Evolutionary conservation across 2,888 invertebrate species (phyloP), one percentile per base, ranked within the genome.

Genomic region (Harmothoe impar): DNA sequence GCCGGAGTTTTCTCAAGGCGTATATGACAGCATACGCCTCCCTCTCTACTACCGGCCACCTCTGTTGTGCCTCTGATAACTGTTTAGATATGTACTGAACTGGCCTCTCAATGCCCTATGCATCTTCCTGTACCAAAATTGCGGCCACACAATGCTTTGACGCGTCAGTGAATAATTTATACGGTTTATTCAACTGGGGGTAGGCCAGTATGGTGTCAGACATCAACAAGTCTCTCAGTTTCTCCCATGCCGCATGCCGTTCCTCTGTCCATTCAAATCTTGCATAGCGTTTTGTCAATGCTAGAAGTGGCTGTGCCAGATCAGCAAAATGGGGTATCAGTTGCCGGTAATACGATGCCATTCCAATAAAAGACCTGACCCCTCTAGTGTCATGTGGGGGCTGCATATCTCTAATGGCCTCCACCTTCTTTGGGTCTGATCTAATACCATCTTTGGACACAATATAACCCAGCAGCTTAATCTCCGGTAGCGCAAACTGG

Each of bases 391-490:
- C n/a, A n/a, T n/a, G n/a, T n/a, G n/a, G n/a, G n/a, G n/a, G 25
- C 3, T 23, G 0, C 56, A 90, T 51, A 20, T 92, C 72, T n/a
- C 12, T 31, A 23, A 92, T 92, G 0, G 89, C 91, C 17, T 29
- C 15, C 12, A 89, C 68, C 89, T 92, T 92, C 15, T 91, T 91
- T 3, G 91, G 90, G 89, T 92, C 91, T 3, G 91, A 35, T 17
- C 56, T n/a, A 0, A 92, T 92, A n/a, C 92, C 91, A 0, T 92
- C 51, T 68, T 51, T 68, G 33, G 33, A 81, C 0, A 92, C 84
- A 23, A 89, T 85, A 29, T 89, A 90, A 0, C 92, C 92, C 20
- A 92, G 72, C n/a, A 92, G 35, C n/a, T 92, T 91, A 31, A 92
- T 43, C 43, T 81, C 33, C 1, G 20, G n/a, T 29, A 56, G 43